Evolutionary conservation across 92 coral and sea anemone genomes (phyloP).

Genomic region (Phenganax marumi): DNA sequence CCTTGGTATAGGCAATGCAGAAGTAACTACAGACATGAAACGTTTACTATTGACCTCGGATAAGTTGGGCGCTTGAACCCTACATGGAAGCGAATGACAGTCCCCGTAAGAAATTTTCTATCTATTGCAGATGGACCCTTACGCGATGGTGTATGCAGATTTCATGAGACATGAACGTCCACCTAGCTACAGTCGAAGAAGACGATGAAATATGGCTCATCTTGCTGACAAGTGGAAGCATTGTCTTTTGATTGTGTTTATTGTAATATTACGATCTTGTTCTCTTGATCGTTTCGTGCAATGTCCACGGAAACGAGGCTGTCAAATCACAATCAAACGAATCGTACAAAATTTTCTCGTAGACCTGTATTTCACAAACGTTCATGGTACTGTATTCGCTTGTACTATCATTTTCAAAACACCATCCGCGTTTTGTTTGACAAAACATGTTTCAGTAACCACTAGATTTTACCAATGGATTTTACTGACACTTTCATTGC

Average conservation of each 20-base stretch:
- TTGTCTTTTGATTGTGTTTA: constrained; percentile 3
- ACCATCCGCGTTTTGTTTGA: too few species aligned
- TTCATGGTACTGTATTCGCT: neutral
- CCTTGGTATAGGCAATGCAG: neutral
- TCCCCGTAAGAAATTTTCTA: neutral
- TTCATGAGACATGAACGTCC: constrained; percentile 60
- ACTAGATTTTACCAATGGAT: too few species aligned
- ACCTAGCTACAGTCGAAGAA: constrained; percentile 32
- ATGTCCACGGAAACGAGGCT: neutral
- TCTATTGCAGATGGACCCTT: constrained; percentile 71
- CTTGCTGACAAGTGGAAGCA: neutral
- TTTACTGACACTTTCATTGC: too few species aligned
- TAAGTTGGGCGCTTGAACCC: neutral
- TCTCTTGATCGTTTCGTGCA: neutral
- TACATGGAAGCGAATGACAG: neutral
- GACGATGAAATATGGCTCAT: constrained; percentile 15
- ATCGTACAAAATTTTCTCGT: neutral
- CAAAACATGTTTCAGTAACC: too few species aligned
- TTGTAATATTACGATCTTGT: neutral
- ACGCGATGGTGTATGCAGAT: constrained; percentile 92
- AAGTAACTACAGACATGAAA: constrained; percentile 2
- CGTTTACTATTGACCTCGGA: neutral
- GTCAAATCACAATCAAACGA: neutral
- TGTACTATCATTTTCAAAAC: too few species aligned
- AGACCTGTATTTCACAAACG: neutral